Conservation (phyloP, 2,113 vertebrate species). For the Parotia lawesii region DNA sequence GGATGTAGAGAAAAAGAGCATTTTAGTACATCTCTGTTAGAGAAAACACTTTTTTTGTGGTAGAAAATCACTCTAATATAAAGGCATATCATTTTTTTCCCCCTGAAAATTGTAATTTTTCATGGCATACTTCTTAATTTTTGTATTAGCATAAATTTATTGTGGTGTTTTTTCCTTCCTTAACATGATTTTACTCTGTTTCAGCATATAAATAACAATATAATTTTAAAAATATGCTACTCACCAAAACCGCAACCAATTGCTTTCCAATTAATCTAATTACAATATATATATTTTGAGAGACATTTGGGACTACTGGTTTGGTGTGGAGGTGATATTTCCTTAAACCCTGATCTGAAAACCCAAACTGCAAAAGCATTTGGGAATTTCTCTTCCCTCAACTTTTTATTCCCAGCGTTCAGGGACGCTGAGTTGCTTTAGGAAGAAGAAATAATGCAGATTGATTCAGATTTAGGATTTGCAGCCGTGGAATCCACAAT, state of each 20-base stretch:
- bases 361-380: neutral
- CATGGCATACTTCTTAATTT: neutral
- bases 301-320: neutral
- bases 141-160: neutral
- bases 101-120: neutral
- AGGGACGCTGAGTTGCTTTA: neutral
- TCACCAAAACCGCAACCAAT: neutral
- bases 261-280: neutral
- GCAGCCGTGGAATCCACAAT: neutral
- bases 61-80: neutral
- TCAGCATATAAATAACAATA: neutral
- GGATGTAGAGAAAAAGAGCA: neutral
- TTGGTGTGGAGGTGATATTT: neutral
- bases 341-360: neutral
- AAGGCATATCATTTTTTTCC: fast-evolving
- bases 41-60: neutral
- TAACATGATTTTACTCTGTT: neutral
- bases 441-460: neutral
- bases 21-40: neutral
- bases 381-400: too few species aligned
- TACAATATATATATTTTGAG: fast-evolving
- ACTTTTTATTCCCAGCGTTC: neutral
- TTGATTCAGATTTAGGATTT: neutral
- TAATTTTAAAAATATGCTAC: neutral
- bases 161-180: neutral